Conservation (phyloP, 2,888 invertebrate species). For the Pherbina coryleti region DNA sequence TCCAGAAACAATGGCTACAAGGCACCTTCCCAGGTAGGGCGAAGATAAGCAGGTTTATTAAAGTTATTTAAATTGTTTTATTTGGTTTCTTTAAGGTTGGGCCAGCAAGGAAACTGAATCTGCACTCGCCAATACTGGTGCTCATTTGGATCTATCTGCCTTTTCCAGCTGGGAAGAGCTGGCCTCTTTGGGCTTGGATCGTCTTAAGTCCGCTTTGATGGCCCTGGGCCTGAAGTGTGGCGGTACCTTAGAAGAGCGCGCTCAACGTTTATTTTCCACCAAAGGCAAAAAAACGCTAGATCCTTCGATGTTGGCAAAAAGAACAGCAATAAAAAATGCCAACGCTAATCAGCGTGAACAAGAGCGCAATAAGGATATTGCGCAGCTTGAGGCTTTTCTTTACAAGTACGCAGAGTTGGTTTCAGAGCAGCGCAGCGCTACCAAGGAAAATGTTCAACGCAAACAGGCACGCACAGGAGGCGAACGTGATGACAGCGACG, state of each 20-base stretch:
- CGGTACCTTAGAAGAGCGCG: constrained; percentile 96
- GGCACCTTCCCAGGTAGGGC: constrained; percentile 87
- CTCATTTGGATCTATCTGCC: constrained; percentile 97
- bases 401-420: constrained; percentile 89
- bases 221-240: constrained; percentile 98
- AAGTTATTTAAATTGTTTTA: neutral
- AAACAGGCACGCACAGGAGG: constrained; percentile 97
- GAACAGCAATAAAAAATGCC: constrained; percentile 74
- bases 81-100: constrained; percentile 73
- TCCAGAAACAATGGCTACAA: constrained; percentile 87
- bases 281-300: constrained; percentile 95
- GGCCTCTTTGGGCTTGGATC: constrained; percentile 95
- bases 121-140: constrained; percentile 93
- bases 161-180: constrained; percentile 98
- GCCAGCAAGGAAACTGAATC: constrained; percentile 97
- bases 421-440: constrained; percentile 87
- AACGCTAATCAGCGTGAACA: constrained; percentile 73
- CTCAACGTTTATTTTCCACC: constrained; percentile 94
- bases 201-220: constrained; percentile 96
- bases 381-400: constrained; percentile 88
- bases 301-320: constrained; percentile 91
- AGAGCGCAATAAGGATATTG: constrained; percentile 87
- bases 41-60: neutral
- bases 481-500: constrained; percentile 92
- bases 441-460: constrained; percentile 98